A percentile compares a stretch with the other conserved stretches of the same genome.
Conservation (phyloP, 2,797 vertebrate genomes). For the Sebastes variabilis region DNA sequence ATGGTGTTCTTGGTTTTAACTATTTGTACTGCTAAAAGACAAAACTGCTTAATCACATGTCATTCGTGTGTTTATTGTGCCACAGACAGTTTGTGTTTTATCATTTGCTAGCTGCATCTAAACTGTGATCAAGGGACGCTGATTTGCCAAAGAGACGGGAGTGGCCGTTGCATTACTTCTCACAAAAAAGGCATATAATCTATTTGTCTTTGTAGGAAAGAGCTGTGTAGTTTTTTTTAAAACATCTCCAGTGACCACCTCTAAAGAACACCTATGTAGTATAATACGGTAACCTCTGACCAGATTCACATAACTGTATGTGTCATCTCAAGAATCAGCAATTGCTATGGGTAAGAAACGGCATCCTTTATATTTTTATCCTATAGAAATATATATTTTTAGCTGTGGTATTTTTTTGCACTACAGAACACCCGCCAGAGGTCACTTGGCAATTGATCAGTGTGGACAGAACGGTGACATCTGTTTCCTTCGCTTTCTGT, state of each 20-base stretch:
- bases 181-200: not conserved
- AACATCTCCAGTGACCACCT: not conserved
- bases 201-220: not conserved
- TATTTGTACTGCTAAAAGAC: not conserved
- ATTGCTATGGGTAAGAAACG: not conserved
- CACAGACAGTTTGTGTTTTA: not conserved
- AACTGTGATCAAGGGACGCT: not conserved
- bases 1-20: not conserved
- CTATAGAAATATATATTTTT: not conserved
- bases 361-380: not conserved
- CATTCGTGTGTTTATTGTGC: not conserved
- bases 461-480: slow-evolving; percentile 9
- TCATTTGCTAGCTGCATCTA: not conserved
- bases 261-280: not conserved
- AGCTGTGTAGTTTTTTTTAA: not conserved
- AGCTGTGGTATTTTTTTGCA: not conserved
- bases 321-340: not conserved
- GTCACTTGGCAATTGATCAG: slow-evolving; percentile 9
- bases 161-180: not conserved
- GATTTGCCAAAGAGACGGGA: not conserved
- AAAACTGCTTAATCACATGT: not conserved
- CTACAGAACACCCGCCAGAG: not conserved
- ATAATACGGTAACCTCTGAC: not conserved
- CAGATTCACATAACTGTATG: not conserved
- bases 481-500: slow-evolving; percentile 8